Conservation (phyloP, 2,888 invertebrate genomes). For the Eudasyphora cyanicolor region DNA sequence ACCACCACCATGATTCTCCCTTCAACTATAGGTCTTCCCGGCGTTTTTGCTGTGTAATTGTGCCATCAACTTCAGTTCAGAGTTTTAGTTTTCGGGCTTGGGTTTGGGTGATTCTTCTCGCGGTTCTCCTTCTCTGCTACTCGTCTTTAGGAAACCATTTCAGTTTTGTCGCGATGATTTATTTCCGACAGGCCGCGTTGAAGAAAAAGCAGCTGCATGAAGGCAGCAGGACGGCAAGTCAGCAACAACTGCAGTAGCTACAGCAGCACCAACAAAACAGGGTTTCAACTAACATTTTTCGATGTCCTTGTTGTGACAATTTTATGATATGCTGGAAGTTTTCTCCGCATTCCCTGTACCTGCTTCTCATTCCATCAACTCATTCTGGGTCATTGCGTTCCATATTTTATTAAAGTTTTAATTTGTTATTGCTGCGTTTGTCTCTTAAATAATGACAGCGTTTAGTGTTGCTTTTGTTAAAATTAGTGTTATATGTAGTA, state of each 20-base stretch:
- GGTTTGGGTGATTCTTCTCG: slow-evolving; percentile 36
- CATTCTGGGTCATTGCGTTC: slow-evolving; percentile 41
- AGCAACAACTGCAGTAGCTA: slow-evolving; percentile 34
- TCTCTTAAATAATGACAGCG: slow-evolving; percentile 56
- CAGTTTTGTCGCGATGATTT: slow-evolving; percentile 67
- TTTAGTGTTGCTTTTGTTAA: slow-evolving; percentile 23
- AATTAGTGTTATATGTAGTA: background rate
- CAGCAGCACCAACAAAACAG: slow-evolving; percentile 32
- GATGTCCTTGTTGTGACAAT: slow-evolving; percentile 45
- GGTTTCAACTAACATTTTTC: slow-evolving; percentile 29
- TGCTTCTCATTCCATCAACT: background rate
- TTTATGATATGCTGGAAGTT: slow-evolving; percentile 26
- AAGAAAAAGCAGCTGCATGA: slow-evolving; percentile 61
- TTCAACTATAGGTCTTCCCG: slow-evolving; percentile 35
- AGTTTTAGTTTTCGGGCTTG: slow-evolving; percentile 13
- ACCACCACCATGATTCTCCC: slow-evolving; percentile 35
- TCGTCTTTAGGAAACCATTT: slow-evolving; percentile 54
- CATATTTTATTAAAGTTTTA: slow-evolving; percentile 36
- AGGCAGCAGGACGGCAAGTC: slow-evolving; percentile 40
- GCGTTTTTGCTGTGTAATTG: background rate
- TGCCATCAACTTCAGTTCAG: background rate
- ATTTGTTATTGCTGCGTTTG: slow-evolving; percentile 36
- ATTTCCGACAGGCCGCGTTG: slow-evolving; percentile 66
- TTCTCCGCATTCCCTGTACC: background rate
- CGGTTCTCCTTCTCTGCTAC: background rate